These are phyloP conservation scores for Tyria jacobaeae DNA, from an alignment of 2,888 invertebrate species.

Conservation along the genomic window DNA sequence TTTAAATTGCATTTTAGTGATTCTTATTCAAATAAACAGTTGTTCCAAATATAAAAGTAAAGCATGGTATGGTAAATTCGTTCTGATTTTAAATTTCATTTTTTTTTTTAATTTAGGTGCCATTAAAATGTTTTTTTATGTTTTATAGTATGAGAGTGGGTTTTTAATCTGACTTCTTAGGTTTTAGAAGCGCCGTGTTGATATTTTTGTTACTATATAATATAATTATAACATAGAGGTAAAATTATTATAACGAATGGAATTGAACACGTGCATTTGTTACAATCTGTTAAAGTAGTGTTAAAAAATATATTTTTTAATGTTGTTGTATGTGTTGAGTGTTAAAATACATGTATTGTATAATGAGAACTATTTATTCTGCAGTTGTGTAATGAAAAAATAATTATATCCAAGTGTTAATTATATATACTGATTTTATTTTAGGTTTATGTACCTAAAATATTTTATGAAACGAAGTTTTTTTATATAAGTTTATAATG, in stretches of 20 bases:
- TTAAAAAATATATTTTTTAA: constrained; percentile 66
- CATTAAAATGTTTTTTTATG: constrained; percentile 8
- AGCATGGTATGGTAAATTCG: neutral
- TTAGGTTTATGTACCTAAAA: constrained; percentile 43
- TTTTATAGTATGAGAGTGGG: constrained; percentile 30
- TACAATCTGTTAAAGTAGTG: constrained; percentile 62
- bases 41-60: neutral
- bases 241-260: constrained; percentile 58
- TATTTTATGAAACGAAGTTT: constrained; percentile 37
- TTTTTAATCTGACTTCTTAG: constrained; percentile 59
- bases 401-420: constrained; percentile 46
- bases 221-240: constrained; percentile 50
- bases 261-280: constrained; percentile 79
- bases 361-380: constrained; percentile 65
- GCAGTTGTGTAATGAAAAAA: constrained; percentile 53
- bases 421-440: constrained; percentile 54
- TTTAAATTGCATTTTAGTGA: constrained; percentile 43
- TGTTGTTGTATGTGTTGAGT: constrained; percentile 56
- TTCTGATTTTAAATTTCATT: neutral
- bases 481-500: constrained; percentile 24
- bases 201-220: constrained; percentile 55
- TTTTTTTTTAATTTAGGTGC: constrained; percentile 2
- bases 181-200: constrained; percentile 74
- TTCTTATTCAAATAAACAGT: neutral
- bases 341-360: constrained; percentile 48